A percentile compares a stretch with the other conserved stretches of the same genome.
Conservation (phyloP, 2,888 invertebrate genomes). For the Cheilosia urbana region DNA sequence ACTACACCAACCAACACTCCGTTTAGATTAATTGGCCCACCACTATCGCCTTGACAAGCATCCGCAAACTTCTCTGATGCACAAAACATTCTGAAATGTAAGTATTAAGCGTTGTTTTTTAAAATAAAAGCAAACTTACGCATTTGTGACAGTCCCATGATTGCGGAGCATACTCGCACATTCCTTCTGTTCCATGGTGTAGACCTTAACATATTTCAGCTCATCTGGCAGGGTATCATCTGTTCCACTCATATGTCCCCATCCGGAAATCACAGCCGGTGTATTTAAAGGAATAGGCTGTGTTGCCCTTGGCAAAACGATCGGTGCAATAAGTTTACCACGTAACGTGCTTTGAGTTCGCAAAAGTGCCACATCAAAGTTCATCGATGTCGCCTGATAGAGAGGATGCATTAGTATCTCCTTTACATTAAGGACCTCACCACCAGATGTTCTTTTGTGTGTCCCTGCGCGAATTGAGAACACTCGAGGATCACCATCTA, state of each 20-base stretch:
- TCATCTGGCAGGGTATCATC: conserved; percentile 79
- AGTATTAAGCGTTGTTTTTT: too few relatives aligned
- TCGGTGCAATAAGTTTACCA: conserved; percentile 78
- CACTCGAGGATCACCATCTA: conserved; percentile 78
- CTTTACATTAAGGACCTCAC: conserved; percentile 78
- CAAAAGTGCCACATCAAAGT: conserved; percentile 81
- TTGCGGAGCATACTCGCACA: conserved; percentile 78
- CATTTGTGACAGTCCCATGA: conserved; percentile 81
- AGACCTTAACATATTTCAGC: conserved; percentile 80
- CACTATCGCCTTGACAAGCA: conserved; percentile 82
- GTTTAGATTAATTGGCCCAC: conserved; percentile 80
- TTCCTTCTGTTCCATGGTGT: conserved; percentile 79
- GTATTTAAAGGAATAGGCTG: conserved; percentile 76
- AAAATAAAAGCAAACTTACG: conserved; percentile 78
- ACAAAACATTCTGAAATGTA: conserved; percentile 80
- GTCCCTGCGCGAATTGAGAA: conserved; percentile 80
- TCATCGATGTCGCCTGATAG: conserved; percentile 80
- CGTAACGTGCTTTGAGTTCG: conserved; percentile 78
- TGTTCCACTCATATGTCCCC: conserved; percentile 80
- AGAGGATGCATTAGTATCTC: conserved; percentile 80
- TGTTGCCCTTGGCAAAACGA: conserved; percentile 77
- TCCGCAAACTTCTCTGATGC: conserved; percentile 80
- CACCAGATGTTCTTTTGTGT: conserved; percentile 78
- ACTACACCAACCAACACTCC: conserved; percentile 80
- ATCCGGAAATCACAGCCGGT: conserved; percentile 80